Conservation (phyloP, 23 tunicate species). For the Trididemnum miniatum region DNA sequence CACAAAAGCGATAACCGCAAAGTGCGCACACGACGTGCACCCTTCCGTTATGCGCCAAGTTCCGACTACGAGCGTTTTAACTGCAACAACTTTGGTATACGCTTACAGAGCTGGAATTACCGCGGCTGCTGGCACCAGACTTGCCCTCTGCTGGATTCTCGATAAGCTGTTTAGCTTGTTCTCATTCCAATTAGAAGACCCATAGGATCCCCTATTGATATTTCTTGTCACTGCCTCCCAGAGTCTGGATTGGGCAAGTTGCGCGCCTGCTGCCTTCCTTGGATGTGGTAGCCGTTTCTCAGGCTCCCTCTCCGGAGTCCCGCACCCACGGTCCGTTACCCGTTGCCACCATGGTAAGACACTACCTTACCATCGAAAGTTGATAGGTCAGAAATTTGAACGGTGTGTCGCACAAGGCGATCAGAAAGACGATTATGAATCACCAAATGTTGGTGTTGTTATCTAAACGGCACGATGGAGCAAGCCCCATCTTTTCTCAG, state of each 20-base stretch:
- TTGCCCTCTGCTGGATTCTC: conserved; percentile 83
- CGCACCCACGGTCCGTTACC: conserved; percentile 62
- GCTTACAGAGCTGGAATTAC: conserved; percentile 77
- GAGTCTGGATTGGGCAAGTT: conserved; percentile 72
- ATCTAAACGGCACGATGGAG: conserved; percentile 26
- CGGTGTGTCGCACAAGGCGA: conserved; percentile 52
- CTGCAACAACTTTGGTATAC: conserved; percentile 59
- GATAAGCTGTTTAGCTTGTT: conserved; percentile 60
- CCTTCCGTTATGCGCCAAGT: conserved; percentile 7
- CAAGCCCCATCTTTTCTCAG: not conserved
- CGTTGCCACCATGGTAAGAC: conserved; percentile 51
- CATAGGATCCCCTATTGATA: conserved; percentile 59
- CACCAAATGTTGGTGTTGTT: conserved; percentile 48
- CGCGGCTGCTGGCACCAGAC: conserved; percentile 94
- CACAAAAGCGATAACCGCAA: not conserved
- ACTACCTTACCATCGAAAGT: conserved; percentile 50
- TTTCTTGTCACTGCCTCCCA: conserved; percentile 81
- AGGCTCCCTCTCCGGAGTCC: conserved; percentile 71
- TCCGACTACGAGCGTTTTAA: conserved; percentile 62
- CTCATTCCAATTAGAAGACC: conserved; percentile 74
- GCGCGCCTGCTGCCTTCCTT: conserved; percentile 88
- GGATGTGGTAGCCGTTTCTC: conserved; percentile 85
- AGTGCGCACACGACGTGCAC: conserved; percentile 4
- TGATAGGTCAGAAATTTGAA: conserved; percentile 51
- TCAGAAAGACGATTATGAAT: conserved; percentile 57